phyloP scores from a whole-genome alignment of 2,113 vertebrate genomes.

The Emydocephalus ijimae region DNA sequence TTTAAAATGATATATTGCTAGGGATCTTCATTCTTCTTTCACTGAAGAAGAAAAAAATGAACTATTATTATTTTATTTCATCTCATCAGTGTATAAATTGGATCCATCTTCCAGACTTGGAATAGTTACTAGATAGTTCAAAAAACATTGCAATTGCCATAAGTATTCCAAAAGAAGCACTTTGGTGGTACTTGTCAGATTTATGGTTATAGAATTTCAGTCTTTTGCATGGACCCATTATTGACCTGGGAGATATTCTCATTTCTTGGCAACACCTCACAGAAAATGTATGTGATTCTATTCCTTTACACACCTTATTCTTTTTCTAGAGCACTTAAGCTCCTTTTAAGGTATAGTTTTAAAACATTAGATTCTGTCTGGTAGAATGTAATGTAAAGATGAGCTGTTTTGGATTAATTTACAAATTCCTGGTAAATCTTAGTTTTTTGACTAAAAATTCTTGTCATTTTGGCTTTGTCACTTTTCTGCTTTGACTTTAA shows the following conservation, averaged over 20 bases:
- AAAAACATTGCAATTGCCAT: background rate
- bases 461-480: background rate
- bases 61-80: background rate
- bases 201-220: background rate
- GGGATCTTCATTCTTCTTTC: background rate
- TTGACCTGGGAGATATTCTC: background rate
- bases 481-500: background rate
- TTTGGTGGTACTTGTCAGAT: background rate
- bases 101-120: background rate
- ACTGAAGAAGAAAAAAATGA: background rate
- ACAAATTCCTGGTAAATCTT: background rate
- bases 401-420: background rate
- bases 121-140: background rate
- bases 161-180: background rate
- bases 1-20: too few species aligned
- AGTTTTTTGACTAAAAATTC: background rate
- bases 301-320: background rate
- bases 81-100: background rate
- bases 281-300: background rate
- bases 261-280: background rate
- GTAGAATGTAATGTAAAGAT: background rate
- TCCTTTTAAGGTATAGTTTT: background rate
- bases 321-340: background rate
- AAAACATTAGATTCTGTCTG: background rate
- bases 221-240: background rate